These are phyloP conservation scores for Siniperca scherzeri DNA, from an alignment of 2,797 vertebrate species.

Conservation along the genomic window DNA sequence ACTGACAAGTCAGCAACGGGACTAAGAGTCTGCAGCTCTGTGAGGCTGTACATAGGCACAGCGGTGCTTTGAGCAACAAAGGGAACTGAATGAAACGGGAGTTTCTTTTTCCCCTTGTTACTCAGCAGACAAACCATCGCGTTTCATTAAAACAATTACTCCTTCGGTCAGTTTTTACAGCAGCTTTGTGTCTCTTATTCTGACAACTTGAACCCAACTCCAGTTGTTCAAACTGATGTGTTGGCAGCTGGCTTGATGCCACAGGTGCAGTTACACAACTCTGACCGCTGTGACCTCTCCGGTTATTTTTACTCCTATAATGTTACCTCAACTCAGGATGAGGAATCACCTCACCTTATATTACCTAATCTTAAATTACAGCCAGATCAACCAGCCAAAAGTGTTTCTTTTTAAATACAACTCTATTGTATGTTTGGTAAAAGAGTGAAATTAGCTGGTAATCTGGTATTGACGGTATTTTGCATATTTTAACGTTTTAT, in stretches of 20 bases:
- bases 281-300: neutral
- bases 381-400: neutral
- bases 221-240: neutral
- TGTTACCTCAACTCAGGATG: neutral
- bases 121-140: neutral
- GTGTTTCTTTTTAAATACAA: neutral
- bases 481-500: neutral
- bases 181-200: neutral
- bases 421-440: neutral
- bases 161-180: neutral
- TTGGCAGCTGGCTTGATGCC: neutral
- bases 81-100: too few relatives aligned
- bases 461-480: neutral
- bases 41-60: too few relatives aligned
- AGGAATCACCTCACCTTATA: neutral
- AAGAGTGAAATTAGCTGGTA: too few relatives aligned
- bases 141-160: neutral
- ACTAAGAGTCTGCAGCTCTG: too few relatives aligned
- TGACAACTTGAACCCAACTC: neutral
- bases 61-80: too few relatives aligned
- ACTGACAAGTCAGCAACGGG: too few relatives aligned
- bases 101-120: neutral
- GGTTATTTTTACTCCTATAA: constrained; percentile 1
- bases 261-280: neutral
- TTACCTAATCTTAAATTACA: neutral